These are phyloP conservation scores for Antheraea mylitta DNA, from an alignment of 1,140 invertebrate genomes.

Conservation along the genomic window DNA sequence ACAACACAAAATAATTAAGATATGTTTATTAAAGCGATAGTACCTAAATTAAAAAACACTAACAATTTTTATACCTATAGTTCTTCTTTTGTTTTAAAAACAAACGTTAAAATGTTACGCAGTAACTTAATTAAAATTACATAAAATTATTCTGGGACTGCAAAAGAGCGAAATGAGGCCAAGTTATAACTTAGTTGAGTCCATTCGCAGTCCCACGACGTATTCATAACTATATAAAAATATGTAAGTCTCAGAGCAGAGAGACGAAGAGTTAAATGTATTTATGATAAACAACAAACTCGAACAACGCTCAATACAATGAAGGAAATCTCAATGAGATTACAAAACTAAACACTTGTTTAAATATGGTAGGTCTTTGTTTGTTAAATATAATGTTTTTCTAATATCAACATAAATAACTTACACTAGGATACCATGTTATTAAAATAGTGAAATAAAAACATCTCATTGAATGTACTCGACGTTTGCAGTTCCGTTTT, in stretches of 20 bases:
- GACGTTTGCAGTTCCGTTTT: no score
- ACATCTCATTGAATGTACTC: no score
- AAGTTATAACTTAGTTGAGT: slow-evolving; percentile 9
- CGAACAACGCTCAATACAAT: not conserved
- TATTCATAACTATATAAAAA: not conserved
- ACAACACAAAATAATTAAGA: no score
- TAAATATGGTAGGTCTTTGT: not conserved
- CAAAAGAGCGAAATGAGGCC: not conserved
- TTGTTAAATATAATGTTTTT: no score
- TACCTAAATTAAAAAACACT: no score
- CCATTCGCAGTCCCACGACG: not conserved
- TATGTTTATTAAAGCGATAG: no score
- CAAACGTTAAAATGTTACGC: not conserved
- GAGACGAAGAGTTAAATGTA: not conserved
- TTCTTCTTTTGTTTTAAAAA: not conserved
- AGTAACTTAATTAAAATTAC: not conserved
- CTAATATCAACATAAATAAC: no score
- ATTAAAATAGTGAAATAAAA: no score
- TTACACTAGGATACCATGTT: no score
- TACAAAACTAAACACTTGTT: not conserved
- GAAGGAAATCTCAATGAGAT: not conserved
- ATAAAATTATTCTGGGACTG: slow-evolving; percentile 1
- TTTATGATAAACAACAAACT: not conserved
- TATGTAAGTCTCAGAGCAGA: not conserved
- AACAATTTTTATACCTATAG: no score